Evolutionary conservation across 2,797 vertebrate genomes (phyloP).

Genomic region (Lycodopsis pacificus): DNA sequence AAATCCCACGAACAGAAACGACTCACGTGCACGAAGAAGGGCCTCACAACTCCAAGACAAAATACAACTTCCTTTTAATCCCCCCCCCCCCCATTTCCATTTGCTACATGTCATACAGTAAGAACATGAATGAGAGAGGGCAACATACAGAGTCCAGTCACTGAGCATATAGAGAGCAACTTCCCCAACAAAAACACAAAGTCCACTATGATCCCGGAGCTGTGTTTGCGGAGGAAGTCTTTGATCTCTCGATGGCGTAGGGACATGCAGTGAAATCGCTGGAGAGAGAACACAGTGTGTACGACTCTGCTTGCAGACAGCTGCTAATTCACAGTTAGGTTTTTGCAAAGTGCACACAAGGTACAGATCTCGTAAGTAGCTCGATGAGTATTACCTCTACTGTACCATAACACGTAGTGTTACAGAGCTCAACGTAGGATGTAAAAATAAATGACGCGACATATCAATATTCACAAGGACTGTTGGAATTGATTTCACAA

Average conservation of each 20-base stretch:
- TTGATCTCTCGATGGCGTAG: conserved; percentile 70
- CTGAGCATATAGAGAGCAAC: conserved; percentile 71
- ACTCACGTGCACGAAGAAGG: conserved; percentile 46
- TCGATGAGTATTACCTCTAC: conserved; percentile 68
- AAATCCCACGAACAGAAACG: conserved; percentile 19
- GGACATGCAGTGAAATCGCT: conserved; percentile 81
- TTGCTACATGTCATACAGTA: conserved; percentile 81
- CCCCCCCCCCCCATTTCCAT: conserved; percentile 62
- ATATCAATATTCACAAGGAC: conserved; percentile 79
- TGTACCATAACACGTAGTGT: conserved; percentile 76
- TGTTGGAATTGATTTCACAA: conserved; percentile 80
- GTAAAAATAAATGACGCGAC: conserved; percentile 78
- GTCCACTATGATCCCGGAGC: conserved; percentile 67
- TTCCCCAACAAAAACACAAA: conserved; percentile 66
- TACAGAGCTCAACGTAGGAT: conserved; percentile 72
- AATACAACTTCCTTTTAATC: conserved; percentile 80
- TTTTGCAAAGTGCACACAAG: conserved; percentile 80
- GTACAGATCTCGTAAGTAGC: conserved; percentile 74
- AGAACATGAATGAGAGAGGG: conserved; percentile 75
- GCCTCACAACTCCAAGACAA: conserved; percentile 61
- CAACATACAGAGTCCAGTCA: conserved; percentile 78
- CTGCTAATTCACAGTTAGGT: conserved; percentile 84
- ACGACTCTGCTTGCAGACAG: conserved; percentile 77
- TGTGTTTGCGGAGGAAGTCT: conserved; percentile 72
- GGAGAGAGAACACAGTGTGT: conserved; percentile 76